Base-by-base conservation (phyloP, 2,113 vertebrate species). In the Calidris pugnax region DNA sequence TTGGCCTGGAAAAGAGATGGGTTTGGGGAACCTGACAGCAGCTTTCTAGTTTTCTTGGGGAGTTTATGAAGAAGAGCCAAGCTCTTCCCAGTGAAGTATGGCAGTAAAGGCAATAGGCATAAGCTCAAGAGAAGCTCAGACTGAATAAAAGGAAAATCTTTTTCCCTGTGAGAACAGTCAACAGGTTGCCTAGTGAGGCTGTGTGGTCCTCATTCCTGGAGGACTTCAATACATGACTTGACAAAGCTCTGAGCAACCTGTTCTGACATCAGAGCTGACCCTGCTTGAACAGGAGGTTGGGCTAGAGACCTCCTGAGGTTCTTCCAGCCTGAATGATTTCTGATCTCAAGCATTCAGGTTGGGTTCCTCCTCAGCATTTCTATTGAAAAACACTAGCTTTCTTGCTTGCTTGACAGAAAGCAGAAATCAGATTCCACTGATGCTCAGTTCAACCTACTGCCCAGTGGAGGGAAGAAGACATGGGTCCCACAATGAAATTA, bases 401-500 rank as follows among this genome's bases (percentile, higher is more conserved):
- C 13, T 19, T 62, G 47, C 16, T 53, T 74, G 37, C 18, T 21
- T 74, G 30, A 27, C 12, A 74, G 32, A 59, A 94, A 45, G 12
- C 20, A 22, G 69, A 78, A 19, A 64, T 33, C 48, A 59, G 47
- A 20, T 26, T 64, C 8, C 10, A 2, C 19, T 27, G 18, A 10
- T 27, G 67, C 22, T 73, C 47, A 35, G 13, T 48, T 94, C 53
- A 35, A 45, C 16, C 32, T 48, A 4, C 23, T 66, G 63, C 26
- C 10, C 47, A 53, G 35, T 14, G 53, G 60, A 74, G 41, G 37
- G 59, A 64, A 62, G 32, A 69, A 19, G 26, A 30, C 0, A 0
- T 11, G 27, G 22, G 8, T 26, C 3, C 30, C 11, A 19, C 0
- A 5, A 17, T 6, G 23, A 50, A 82, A 76, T 3, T 9, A 2